phyloP scores from a whole-genome alignment of 2,797 vertebrate species.

The Sphenopsis melanotis region DNA sequence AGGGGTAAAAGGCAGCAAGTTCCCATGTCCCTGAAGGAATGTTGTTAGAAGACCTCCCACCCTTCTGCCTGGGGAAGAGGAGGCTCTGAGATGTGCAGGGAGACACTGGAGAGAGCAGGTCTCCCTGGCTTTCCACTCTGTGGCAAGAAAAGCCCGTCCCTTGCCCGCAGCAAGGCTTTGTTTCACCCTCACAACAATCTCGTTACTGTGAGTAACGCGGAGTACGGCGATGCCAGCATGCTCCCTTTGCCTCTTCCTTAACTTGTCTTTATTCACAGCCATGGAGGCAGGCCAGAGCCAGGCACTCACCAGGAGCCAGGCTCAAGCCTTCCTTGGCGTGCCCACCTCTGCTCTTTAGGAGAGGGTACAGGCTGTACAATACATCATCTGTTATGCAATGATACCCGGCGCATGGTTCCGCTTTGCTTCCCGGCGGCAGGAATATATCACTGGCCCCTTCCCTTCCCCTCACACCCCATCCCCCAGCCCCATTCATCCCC shows the following conservation, averaged over 20 bases:
- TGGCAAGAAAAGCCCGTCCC: background rate
- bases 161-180: background rate
- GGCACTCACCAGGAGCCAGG: conserved; percentile 54
- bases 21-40: background rate
- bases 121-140: background rate
- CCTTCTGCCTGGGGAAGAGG: background rate
- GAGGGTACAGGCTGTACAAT: conserved; percentile 63
- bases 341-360: conserved; percentile 63
- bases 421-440: conserved; percentile 27
- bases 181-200: conserved; percentile 14
- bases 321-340: conserved; percentile 63
- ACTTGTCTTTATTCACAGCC: conserved; percentile 12
- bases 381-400: conserved; percentile 68
- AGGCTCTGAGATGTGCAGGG: rapidly evolving
- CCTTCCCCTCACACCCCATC: background rate
- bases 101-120: background rate
- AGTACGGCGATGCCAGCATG: background rate
- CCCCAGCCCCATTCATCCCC: background rate
- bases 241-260: conserved; percentile 33
- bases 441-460: background rate
- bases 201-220: conserved; percentile 22
- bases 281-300: conserved; percentile 45
- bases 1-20: background rate
- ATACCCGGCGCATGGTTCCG: conserved; percentile 28
- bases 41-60: background rate